Base-by-base conservation (phyloP, 2,113 vertebrate species). In the Pluvialis apricaria region DNA sequence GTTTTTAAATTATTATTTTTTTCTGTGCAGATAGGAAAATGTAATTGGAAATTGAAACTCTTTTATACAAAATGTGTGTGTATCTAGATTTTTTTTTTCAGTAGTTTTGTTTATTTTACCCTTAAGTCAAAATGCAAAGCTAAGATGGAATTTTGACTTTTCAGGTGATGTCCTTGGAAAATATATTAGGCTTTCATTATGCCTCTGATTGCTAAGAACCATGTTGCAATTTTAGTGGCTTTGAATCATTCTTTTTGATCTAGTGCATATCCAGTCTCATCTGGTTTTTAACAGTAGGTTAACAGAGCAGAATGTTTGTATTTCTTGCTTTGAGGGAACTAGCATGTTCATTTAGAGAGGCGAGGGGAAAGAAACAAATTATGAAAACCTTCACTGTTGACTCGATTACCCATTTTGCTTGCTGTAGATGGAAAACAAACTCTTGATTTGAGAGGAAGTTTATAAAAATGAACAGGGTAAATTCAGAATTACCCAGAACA, bases 321-420 rank as follows among this genome's bases (percentile, higher is more conserved):
- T 55, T 93, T 72, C 66, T 82, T 90, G 20, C 70, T 92, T 44
- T 81, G 40, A 95, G 42, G 10, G 32, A 91, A 66, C 10, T 21
- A 52, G 6, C 17, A 29, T 22, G 6, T 57, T 84, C 20, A 61
- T 19, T 65, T 68, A 25, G 10, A 17, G 3, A 62, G 26, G 12
- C 7, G 25, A 5, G 15, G 3, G 5, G 24, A 11, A 3, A 5
- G 14, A 60, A 49, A 16, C 0, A 7, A 86, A 31, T 21, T 65
- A 2, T 34, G 44, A 52, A 69, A 95, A 11, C 29, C 22, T 78
- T 87, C 6, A 19, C 8, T 24, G 10, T n/a, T 61, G 40, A 52
- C 57, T 45, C 75, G 8, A 10, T 71, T 82, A 71, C 32, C 15
- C 14, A 42, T 55, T 73, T 93, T 85, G 12, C 40, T 49, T 86